A percentile compares a stretch with the other conserved stretches of the same genome.
Evolutionary conservation across 2,888 invertebrate species (phyloP).

Genomic region (Limnephilus auricula): DNA sequence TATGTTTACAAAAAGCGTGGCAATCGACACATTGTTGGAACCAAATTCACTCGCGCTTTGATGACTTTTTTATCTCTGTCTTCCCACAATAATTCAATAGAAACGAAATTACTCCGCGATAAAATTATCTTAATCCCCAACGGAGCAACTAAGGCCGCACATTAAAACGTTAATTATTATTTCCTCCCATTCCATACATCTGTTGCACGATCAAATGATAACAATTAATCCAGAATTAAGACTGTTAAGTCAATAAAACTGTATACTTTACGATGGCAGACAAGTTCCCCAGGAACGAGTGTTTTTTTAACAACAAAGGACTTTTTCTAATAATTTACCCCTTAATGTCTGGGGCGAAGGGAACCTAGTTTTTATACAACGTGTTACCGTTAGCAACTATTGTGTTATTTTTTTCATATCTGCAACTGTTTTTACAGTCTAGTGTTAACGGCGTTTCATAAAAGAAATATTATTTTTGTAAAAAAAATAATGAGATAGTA

Average conservation of each 20-base stretch:
- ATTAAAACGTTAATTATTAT: conserved; percentile 6
- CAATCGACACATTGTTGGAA: background rate
- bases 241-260: conserved; percentile 15
- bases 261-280: background rate
- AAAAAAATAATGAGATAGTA: conserved; percentile 12
- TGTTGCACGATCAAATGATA: conserved; percentile 28
- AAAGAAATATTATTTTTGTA: conserved; percentile 13
- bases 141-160: background rate
- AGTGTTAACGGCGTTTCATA: background rate
- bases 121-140: background rate
- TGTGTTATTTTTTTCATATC: conserved; percentile 14
- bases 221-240: conserved; percentile 23
- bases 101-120: background rate
- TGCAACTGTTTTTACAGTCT: conserved; percentile 10
- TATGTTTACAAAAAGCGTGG: background rate
- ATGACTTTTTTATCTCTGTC: background rate
- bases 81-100: conserved; percentile 6
- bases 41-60: background rate
- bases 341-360: background rate
- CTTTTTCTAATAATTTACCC: background rate
- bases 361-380: background rate
- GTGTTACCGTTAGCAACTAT: conserved; percentile 2
- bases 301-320: conserved; percentile 8
- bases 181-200: conserved; percentile 3
- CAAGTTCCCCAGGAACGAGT: background rate